A percentile compares a stretch with the other conserved stretches of the same genome.
Evolutionary conservation across 2,888 invertebrate genomes (phyloP).

Genomic region (Epinotia demarniana): DNA sequence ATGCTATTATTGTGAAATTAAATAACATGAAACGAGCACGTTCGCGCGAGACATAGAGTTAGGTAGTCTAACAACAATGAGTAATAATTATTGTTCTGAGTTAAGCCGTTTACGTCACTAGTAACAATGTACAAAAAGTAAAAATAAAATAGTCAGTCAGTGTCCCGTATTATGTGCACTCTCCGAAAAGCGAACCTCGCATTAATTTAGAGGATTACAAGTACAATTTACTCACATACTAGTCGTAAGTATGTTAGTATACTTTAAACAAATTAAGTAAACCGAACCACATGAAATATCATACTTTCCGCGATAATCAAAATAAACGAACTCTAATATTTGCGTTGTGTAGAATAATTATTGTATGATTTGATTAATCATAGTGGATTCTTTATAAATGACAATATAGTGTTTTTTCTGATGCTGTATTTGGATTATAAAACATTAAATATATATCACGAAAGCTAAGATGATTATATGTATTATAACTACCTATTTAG

Average conservation of each 20-base stretch:
- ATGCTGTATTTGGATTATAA: neutral
- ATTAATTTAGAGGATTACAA: no score
- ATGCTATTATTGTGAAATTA: constrained; percentile 41
- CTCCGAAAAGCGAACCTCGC: no score
- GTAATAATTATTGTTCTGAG: neutral
- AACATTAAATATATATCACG: neutral
- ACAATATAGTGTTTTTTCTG: neutral
- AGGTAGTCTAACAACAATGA: constrained; percentile 1
- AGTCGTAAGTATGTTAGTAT: no score
- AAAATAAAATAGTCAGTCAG: neutral
- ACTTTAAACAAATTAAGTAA: no score
- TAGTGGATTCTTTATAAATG: neutral
- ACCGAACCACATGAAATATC: no score
- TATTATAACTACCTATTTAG: neutral
- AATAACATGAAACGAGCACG: constrained; percentile 31
- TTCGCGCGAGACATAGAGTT: neutral
- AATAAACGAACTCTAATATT: no score
- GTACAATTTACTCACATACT: no score
- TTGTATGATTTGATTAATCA: neutral
- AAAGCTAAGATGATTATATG: neutral
- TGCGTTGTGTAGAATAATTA: no score
- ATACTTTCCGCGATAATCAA: no score
- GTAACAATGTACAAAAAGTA: neutral
- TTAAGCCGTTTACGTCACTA: constrained; percentile 10
- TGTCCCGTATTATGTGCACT: neutral